Evolutionary conservation across 2,113 vertebrate species (phyloP), one percentile per base, ranked within the genome.

Genomic region (Cyanistes caeruleus): DNA sequence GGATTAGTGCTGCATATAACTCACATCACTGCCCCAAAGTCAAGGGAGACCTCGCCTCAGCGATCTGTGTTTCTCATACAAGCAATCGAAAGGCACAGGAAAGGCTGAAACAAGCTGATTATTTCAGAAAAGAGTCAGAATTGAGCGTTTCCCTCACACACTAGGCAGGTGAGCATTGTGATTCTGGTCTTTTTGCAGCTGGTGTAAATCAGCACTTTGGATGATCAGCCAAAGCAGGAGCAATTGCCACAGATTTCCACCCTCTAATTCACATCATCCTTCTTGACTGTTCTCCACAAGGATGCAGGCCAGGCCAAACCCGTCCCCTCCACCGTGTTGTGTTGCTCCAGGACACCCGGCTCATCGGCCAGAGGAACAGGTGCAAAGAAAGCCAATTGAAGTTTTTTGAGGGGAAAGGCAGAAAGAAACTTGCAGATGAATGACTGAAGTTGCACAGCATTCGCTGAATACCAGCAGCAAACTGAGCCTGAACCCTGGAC

Each of bases 61-160:
- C 0, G 0, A 48, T 10, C 30, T 7, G 1, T 1, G 0, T 5
- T 52, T 44, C 62, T 59, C 13, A 10, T 37, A 62, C 41, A 46
- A 25, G 37, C 22, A 73, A 20, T 0, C 18, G 7, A 58, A 84
- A 74, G 35, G 8, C 35, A 17, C 1, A 5, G 8, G 5, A 28
- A 79, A 64, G 44, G 5, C 52, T n/a, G 7, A 79, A 48, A 30
- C 5, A 24, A 24, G 21, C 1, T 0, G 15, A 9, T 7, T 7
- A 17, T 10, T 63, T 75, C 58, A 30, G 18, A 65, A 80, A 11
- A 55, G 11, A 5, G 5, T 13, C 64, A 11, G 39, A 48, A 30
- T 1, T 31, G 28, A 69, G 37, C 35, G 65, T n/a, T 13, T 12
- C 8, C 23, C 35, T 35, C 20, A 19, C 0, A 0, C 5, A 0